Base-by-base conservation (phyloP, 2,888 invertebrate species). In the Drosophila borborema region DNA sequence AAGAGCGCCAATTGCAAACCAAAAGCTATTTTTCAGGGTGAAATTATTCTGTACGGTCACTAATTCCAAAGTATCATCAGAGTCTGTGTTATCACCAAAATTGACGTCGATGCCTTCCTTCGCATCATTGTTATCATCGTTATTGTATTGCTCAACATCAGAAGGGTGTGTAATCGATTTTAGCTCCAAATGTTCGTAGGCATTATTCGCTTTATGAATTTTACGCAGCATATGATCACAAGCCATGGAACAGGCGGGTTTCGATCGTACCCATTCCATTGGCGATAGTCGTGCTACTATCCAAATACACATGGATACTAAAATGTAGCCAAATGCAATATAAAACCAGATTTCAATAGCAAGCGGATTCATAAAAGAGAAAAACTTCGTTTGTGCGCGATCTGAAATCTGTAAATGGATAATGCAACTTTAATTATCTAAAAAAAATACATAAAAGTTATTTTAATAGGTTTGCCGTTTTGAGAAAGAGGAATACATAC, bases 1-100 rank as follows among this genome's bases (percentile, higher is more conserved):
- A 89, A 99, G 96, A 34, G 98, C 98, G 36, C 99, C 99, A 49
- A 98, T 97, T 80, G 97, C 97, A 94, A 99, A 99, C 98, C 98
- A 99, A 94, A 99, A 97, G 82, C 98, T 97, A 94, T 99, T 97
- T 84, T 96, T 95, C 73, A 98, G 93, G 65, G 96, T 96, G 93
- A 98, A 98, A 92, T 97, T 96, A 94, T 97, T 97, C 93, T 96
- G 96, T 65, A 95, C 93, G 81, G 87, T 91, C 43, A 91, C 72
- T 64, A 93, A 64, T 55, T 91, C 90, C 72, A 80, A 81, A 53
- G 85, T 80, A 28, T 85, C 80, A 28, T 83, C 88, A 7, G 72
- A 72, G 0, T 61, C 73, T 20, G 51, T 20, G 31, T 55, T 72
- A 41, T 72, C 73, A 53, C 61, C 66, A 43, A 10, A 16, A 20